A percentile compares a stretch with the other conserved stretches of the same genome.
Evolutionary conservation across 2,797 vertebrate species (phyloP).

Genomic region (Ctenosaura bakeri): DNA sequence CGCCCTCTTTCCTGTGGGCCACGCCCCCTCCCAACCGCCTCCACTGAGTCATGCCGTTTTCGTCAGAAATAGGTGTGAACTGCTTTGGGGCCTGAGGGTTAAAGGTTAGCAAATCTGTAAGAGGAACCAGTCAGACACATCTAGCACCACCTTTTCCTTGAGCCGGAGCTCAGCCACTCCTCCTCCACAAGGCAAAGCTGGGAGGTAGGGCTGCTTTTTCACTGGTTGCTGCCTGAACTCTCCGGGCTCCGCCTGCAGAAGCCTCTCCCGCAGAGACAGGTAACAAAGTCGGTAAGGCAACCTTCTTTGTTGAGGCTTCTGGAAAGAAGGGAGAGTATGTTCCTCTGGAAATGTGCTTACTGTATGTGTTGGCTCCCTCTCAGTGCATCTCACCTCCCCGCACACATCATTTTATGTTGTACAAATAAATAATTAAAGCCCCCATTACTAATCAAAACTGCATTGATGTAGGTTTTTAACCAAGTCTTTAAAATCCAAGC

Average conservation of each 20-base stretch:
- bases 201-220: slow-evolving; percentile 17
- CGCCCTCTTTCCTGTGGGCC: background rate
- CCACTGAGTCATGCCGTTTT: slow-evolving; percentile 12
- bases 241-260: slow-evolving; percentile 7
- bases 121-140: slow-evolving; percentile 5
- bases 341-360: background rate
- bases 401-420: background rate
- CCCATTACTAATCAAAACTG: slow-evolving; percentile 14
- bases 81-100: slow-evolving; percentile 22
- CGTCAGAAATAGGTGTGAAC: slow-evolving; percentile 35
- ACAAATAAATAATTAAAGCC: slow-evolving; percentile 45
- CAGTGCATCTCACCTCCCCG: background rate
- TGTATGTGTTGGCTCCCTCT: background rate
- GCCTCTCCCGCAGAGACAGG: background rate
- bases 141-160: slow-evolving; percentile 18
- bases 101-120: slow-evolving; percentile 38
- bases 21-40: background rate
- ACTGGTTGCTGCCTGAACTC: slow-evolving; percentile 32
- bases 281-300: background rate
- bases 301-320: slow-evolving; percentile 3
- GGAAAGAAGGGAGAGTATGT: background rate
- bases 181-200: background rate
- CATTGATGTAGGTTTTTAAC: slow-evolving; percentile 11
- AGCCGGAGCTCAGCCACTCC: background rate
- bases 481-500: slow-evolving; percentile 4